A percentile compares a stretch with the other conserved stretches of the same genome.
Conservation (phyloP, 2,797 vertebrate genomes). For the Sternarchorhynchus goeldii region DNA sequence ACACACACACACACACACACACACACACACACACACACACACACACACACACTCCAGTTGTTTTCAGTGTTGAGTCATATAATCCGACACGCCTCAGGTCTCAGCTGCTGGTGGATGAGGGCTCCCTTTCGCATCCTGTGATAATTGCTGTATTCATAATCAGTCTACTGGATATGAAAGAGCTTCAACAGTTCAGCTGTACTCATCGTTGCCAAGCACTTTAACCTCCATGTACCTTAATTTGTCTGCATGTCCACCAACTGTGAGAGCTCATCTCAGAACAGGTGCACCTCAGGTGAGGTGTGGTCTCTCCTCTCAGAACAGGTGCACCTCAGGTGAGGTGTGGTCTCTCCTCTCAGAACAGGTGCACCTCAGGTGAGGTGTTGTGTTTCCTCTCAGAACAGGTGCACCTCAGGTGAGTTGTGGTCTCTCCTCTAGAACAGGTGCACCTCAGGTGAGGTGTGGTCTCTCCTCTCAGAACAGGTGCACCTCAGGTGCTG, state of each 20-base stretch:
- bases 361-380: too few relatives aligned
- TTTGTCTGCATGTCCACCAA: not conserved
- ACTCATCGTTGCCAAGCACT: not conserved
- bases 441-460: too few relatives aligned
- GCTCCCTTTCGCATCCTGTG: not conserved
- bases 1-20: constrained; percentile 74
- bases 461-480: too few relatives aligned
- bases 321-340: not conserved
- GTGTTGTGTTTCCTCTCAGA: too few relatives aligned
- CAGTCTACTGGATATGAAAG: not conserved
- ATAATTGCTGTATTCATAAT: constrained; percentile 23
- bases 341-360: too few relatives aligned
- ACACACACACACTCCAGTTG: not conserved
- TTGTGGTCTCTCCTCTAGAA: not conserved
- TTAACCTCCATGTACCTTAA: not conserved
- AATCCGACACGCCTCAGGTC: constrained; percentile 8
- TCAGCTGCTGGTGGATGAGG: not conserved
- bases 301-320: not conserved
- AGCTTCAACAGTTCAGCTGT: not conserved
- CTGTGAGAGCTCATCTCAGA: too few relatives aligned
- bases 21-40: not conserved
- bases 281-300: not conserved
- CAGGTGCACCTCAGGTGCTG: too few relatives aligned
- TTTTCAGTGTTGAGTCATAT: constrained; percentile 25
- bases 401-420: not conserved